These are phyloP conservation scores for Tinea semifulvella DNA, from an alignment of 2,888 invertebrate species.

Conservation along the genomic window DNA sequence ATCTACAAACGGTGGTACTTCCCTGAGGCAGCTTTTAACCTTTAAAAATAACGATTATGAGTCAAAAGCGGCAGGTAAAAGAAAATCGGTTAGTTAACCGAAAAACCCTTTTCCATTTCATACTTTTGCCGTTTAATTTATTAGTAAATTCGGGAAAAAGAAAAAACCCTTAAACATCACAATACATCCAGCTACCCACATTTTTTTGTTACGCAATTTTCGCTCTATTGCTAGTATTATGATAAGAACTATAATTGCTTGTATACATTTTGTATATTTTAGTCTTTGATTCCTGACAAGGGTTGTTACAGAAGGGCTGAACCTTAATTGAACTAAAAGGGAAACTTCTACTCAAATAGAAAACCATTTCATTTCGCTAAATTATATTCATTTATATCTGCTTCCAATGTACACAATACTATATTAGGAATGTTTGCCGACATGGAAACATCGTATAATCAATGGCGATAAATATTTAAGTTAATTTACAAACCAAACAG, in stretches of 20 bases:
- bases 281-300: conserved; percentile 5
- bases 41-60: too few species aligned
- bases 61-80: conserved; percentile 3
- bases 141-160: conserved; percentile 9
- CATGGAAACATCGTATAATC: too few species aligned
- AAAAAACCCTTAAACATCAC: conserved; percentile 5
- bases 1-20: too few species aligned
- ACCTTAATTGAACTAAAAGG: conserved; percentile 13
- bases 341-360: conserved; percentile 5
- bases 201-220: not conserved
- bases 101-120: conserved; percentile 8
- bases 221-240: not conserved
- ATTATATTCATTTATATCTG: not conserved
- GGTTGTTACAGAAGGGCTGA: conserved; percentile 11
- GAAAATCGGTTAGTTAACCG: conserved; percentile 8
- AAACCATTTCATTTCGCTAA: conserved; percentile 9
- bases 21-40: too few species aligned
- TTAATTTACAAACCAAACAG: not conserved
- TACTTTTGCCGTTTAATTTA: conserved; percentile 10
- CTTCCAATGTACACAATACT: too few species aligned
- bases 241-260: not conserved
- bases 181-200: conserved; percentile 2
- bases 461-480: too few species aligned
- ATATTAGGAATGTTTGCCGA: too few species aligned
- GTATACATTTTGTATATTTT: not conserved